Conservation (phyloP, 2,113 vertebrate species). For the cat (Felis catus) region DNA sequence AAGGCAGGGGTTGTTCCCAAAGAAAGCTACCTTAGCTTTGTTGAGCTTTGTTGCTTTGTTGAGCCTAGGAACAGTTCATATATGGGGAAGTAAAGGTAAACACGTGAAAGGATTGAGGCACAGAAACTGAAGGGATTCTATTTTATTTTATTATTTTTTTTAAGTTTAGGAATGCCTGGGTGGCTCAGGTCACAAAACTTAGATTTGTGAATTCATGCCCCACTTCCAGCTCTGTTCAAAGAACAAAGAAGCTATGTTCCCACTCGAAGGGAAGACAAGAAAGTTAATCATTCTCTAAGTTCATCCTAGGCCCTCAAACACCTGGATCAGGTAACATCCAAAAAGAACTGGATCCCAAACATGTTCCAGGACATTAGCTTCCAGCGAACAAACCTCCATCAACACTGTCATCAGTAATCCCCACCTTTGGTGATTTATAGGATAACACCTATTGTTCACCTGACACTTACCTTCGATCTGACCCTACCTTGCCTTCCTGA, state of each 20-base stretch:
- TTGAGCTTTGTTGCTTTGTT: neutral
- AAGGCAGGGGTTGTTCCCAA: neutral
- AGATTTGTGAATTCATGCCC: too few species aligned
- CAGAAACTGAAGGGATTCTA: too few species aligned
- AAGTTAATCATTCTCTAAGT: neutral
- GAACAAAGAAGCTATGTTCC: neutral
- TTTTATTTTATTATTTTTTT: too few species aligned
- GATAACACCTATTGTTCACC: neutral
- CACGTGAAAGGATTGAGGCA: neutral
- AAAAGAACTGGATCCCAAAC: neutral
- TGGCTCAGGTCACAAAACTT: too few species aligned
- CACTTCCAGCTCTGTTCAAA: too few species aligned
- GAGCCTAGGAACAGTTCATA: neutral
- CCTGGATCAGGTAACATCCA: neutral
- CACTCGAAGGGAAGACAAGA: neutral
- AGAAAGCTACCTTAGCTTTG: neutral
- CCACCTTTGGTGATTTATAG: neutral
- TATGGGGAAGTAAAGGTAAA: neutral
- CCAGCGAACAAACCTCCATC: neutral
- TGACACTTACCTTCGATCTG: neutral
- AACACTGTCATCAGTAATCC: neutral
- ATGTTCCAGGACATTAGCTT: neutral
- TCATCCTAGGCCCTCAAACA: neutral
- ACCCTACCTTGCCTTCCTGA: neutral
- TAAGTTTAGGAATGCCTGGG: too few species aligned